phyloP scores from a whole-genome alignment of 1,140 invertebrate genomes.

The Drosophila santomea region DNA sequence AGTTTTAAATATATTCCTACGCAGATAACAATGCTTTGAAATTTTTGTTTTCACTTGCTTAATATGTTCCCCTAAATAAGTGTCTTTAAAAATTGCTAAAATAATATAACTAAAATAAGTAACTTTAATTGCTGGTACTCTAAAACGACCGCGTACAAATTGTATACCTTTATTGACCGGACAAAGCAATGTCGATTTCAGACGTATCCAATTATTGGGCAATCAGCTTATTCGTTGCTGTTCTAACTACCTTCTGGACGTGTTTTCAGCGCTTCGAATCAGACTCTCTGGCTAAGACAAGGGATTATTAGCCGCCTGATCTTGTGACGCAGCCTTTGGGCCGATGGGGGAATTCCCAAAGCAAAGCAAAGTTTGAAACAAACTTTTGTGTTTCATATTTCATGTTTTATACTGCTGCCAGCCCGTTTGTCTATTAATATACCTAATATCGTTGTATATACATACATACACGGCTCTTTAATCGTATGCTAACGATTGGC shows the following conservation, averaged over 20 bases:
- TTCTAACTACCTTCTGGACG: conserved; percentile 24
- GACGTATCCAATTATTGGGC: conserved; percentile 32
- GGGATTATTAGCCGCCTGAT: conserved; percentile 28
- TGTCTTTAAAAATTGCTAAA: no score
- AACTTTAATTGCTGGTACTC: background rate
- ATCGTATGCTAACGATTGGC: conserved; percentile 80
- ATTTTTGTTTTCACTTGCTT: conserved; percentile 6
- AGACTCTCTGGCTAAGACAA: conserved; percentile 29
- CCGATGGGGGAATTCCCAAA: conserved; percentile 66
- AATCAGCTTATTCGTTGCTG: conserved; percentile 17
- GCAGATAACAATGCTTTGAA: background rate
- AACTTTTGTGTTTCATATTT: conserved; percentile 70
- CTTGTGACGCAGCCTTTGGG: conserved; percentile 60
- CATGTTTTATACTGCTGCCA: conserved; percentile 29
- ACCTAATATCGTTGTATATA: conserved; percentile 22
- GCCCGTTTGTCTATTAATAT: conserved; percentile 43
- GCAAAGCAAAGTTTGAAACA: conserved; percentile 61
- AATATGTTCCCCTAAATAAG: background rate
- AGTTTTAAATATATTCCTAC: conserved; percentile 9
- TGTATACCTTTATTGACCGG: conserved; percentile 4
- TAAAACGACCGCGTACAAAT: background rate
- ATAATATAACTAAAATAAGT: no score
- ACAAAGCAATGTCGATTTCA: background rate
- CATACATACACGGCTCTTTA: conserved; percentile 46
- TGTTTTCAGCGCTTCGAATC: conserved; percentile 13